Base-by-base conservation (phyloP, 2,113 vertebrate species). In the Scortum barcoo region DNA sequence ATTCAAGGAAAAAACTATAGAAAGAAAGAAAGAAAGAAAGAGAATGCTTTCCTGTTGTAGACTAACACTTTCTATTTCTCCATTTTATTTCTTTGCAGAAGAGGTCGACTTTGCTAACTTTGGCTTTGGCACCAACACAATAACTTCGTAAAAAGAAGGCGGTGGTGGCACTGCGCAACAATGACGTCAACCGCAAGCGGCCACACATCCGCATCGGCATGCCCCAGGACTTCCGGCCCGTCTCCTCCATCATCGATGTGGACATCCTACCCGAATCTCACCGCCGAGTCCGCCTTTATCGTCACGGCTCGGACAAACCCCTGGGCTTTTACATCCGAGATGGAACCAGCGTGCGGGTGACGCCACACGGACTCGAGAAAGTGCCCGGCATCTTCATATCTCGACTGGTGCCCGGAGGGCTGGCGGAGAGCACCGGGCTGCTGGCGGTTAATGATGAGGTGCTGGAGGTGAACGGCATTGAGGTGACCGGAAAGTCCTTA, bases 401-500 rank as follows among this genome's bases (percentile, higher is more conserved):
- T 3, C 97, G 98, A 7, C 93, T 99, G 95, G 98, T 99, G 62
- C 98, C 98, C 0, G 98, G 98, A 0, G 98, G 98, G 12, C 91
- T 99, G 80, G 98, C 98, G 0, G 98, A 99, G 88, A 98, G 98
- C 95, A 99, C 98, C 0, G 98, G 98, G 24, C 94, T 99, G 82
- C 95, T 99, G 84, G 98, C 98, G 0, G 98, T 99, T n/a, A 99
- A 99, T 0, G 98, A 99, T 0, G 98, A 99, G 93, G 98, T 99
- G 63, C 92, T 99, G 87, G 98, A 99, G 93, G 98, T 99, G n/a
- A 99, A 99, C 3, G 98, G 98, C 80, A 99, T 99, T 19, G 98
- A 99, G 87, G 98, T 99, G 82, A 97, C 97, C 0, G 98, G 97
- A 30, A 99, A 99, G 91, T 98, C 98, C 4, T 93, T 99, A 2